A percentile compares a stretch with the other conserved stretches of the same genome.
phyloP scores from a whole-genome alignment of 2,888 invertebrate genomes.

The Camptogramma bilineatum region DNA sequence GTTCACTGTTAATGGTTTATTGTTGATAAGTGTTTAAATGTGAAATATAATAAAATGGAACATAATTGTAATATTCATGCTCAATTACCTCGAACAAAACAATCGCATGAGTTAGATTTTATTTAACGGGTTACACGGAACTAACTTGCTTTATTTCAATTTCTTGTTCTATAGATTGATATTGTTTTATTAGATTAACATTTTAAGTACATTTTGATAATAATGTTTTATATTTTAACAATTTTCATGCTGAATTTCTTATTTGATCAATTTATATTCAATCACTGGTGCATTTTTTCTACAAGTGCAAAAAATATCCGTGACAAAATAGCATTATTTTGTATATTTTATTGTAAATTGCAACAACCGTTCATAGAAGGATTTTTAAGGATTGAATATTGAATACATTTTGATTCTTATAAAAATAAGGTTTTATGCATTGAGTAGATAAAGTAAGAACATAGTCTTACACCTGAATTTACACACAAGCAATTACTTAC shows the following conservation, averaged over 20 bases:
- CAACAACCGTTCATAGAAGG: too few relatives aligned
- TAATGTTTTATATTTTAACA: background rate
- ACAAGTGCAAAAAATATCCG: too few relatives aligned
- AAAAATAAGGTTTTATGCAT: too few relatives aligned
- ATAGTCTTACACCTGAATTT: too few relatives aligned
- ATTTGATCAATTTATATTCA: too few relatives aligned
- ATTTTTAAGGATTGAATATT: too few relatives aligned
- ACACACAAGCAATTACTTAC: too few relatives aligned
- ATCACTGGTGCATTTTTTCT: too few relatives aligned
- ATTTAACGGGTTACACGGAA: slow-evolving; percentile 30
- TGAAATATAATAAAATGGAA: slow-evolving; percentile 35
- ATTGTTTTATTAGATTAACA: background rate
- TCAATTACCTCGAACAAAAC: slow-evolving; percentile 42
- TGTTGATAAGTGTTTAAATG: slow-evolving; percentile 36
- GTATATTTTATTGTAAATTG: too few relatives aligned
- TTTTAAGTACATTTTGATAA: background rate
- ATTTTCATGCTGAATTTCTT: background rate
- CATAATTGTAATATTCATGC: slow-evolving; percentile 42
- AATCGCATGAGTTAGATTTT: slow-evolving; percentile 34
- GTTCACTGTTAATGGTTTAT: slow-evolving; percentile 26
- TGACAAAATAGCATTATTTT: too few relatives aligned
- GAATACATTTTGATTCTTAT: too few relatives aligned
- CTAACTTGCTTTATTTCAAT: slow-evolving; percentile 48
- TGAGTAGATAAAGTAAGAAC: too few relatives aligned
- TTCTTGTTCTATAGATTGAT: slow-evolving; percentile 41